Base-by-base conservation (phyloP, 2,888 invertebrate genomes). In the Hypomecis atomaria region DNA sequence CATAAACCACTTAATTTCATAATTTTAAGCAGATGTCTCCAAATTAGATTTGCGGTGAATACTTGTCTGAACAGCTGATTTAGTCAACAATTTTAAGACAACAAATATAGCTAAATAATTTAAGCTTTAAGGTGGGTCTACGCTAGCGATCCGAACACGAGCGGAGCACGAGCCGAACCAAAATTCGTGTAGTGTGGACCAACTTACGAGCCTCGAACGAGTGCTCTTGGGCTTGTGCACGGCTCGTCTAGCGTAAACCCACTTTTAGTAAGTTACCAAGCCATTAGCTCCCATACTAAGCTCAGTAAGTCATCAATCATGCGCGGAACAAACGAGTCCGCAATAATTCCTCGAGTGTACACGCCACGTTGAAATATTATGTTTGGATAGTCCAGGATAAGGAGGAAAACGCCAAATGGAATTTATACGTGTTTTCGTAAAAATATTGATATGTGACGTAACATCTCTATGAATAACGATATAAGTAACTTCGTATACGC, bases 301-400 rank as follows among this genome's bases (percentile, higher is more conserved):
- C 62, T 67, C 66, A 48, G 45, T 65, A 49, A 57, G 66, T 71
- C 75, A 78, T 78, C 76, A 76, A 77, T 78, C 77, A 78, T 75
- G 56, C 59, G 48, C 49, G 62, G 68, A 71, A 75, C 70, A 73
- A 76, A 71, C 77, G 74, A 59, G 65, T 59, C 71, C 68, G 64
- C 72, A 70, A 73, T 74, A 76, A 75, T 76, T 75, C 72, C 71
- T 66, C 62, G 64, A 71, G 67, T 69, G 71, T 72, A 75, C 73
- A 72, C 70, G 69, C 69, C 53, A 65, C 67, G 58, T 61, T 73
- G 69, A 74, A 71, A 73, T 74, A 71, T 73, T 70, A 66, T 73
- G 62, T 74, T 71, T 70, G 70, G 63, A 65, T 70, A 69, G 62
- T 62, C 64, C 52, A 37, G 62, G 56, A 67, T 62, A 65, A 67